phyloP scores from a whole-genome alignment of 1,140 invertebrate genomes.

The Periplaneta americana region DNA sequence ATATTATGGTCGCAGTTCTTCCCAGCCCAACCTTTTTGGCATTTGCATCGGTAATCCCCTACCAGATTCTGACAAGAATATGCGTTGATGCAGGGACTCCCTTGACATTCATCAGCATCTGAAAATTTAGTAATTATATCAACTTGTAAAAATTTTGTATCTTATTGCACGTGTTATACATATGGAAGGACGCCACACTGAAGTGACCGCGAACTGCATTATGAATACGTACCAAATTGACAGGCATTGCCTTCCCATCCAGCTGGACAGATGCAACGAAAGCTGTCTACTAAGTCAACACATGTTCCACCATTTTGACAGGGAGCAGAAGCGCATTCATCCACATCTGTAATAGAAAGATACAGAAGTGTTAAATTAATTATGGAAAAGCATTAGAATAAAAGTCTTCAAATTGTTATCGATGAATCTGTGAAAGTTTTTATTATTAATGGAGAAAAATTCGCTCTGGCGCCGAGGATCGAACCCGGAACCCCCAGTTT shows the following conservation, averaged over 20 bases:
- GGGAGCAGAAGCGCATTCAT: conserved; percentile 77
- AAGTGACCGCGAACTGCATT: too few relatives aligned
- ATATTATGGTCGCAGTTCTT: conserved; percentile 85
- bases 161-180: too few relatives aligned
- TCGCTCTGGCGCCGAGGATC: too few relatives aligned
- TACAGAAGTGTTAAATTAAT: too few relatives aligned
- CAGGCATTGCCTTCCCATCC: conserved; percentile 80
- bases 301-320: conserved; percentile 87
- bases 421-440: too few relatives aligned
- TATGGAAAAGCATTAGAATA: too few relatives aligned
- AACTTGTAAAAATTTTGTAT: too few relatives aligned
- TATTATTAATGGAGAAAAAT: too few relatives aligned
- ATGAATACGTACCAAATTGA: conserved; percentile 56
- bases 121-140: too few relatives aligned
- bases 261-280: conserved; percentile 68
- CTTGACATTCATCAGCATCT: conserved; percentile 44
- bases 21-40: conserved; percentile 79
- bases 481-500: too few relatives aligned
- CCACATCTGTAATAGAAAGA: conserved; percentile 55
- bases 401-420: too few relatives aligned
- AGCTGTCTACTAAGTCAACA: conserved; percentile 65
- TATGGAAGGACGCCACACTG: too few relatives aligned
- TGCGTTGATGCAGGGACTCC: conserved; percentile 72
- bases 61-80: conserved; percentile 70
- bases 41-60: conserved; percentile 78